A percentile compares a stretch with the other conserved stretches of the same genome.
These are phyloP conservation scores for Orthosia cruda DNA, from an alignment of 2,888 invertebrate genomes.

Conservation along the genomic window DNA sequence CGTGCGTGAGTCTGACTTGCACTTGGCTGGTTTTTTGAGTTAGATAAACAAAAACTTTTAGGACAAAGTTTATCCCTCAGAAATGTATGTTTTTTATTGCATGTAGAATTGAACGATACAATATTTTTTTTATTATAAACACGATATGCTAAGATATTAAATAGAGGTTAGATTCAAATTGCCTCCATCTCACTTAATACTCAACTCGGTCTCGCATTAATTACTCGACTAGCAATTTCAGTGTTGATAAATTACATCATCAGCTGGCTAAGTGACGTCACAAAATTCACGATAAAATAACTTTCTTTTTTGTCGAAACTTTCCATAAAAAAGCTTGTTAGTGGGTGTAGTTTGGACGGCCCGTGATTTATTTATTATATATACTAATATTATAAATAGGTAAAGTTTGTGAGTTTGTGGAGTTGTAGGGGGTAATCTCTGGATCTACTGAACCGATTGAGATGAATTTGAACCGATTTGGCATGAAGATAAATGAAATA, in stretches of 20 bases:
- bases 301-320: too few relatives aligned
- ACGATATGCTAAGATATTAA: not conserved
- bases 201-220: constrained; percentile 34
- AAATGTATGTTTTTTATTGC: not conserved
- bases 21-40: too few relatives aligned
- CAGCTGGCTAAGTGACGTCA: constrained; percentile 37
- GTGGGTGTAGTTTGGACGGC: too few relatives aligned
- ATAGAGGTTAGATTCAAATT: constrained; percentile 8
- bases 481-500: too few relatives aligned
- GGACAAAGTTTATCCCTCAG: not conserved
- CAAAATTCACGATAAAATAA: constrained; percentile 26
- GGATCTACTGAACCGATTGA: too few relatives aligned
- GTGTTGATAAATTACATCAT: constrained; percentile 41
- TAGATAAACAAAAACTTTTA: not conserved
- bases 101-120: not conserved
- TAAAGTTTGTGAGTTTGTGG: too few relatives aligned
- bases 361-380: too few relatives aligned
- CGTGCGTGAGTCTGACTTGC: too few relatives aligned
- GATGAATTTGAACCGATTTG: too few relatives aligned
- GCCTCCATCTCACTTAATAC: constrained; percentile 7
- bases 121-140: not conserved
- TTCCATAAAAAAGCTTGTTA: too few relatives aligned
- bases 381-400: too few relatives aligned
- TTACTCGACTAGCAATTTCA: constrained; percentile 49
- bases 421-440: too few relatives aligned